Evolutionary conservation across 2,797 vertebrate genomes (phyloP), one percentile per base, ranked within the genome.

Genomic region (Pipistrellus pygmaeus): DNA sequence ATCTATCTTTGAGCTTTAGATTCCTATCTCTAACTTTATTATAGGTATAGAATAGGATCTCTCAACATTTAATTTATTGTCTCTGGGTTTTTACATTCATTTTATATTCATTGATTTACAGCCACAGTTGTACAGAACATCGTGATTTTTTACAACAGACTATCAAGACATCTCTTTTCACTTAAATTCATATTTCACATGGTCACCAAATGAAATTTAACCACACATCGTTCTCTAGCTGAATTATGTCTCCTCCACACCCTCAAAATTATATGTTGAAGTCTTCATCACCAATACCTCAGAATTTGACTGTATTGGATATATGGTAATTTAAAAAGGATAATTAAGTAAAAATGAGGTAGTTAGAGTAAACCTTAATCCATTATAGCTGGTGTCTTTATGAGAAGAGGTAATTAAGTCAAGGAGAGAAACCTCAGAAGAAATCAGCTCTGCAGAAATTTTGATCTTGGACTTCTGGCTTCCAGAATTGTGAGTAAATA

Each of bases 401-500:
- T 55, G 32, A 77, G 73, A 88, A 51, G 20, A 71, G 44, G 44
- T 44, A 12, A 53, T 68, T 38, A 21, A 83, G 57, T 14, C 48
- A 60, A 90, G 11, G 32, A 85, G 55, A 86, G 32, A 23, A 3
- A 27, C 11, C 32, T 78, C 12, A 25, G 41, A 85, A 60, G 27
- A 85, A 88, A 69, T 18, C 23, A 84, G 12, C 12, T 44, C 2
- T 41, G 55, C 10, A 55, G 15, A 64, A 13, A 55, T 3, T n/a
- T 71, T 57, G n/a, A 72, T 71, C n/a, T 85, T 76, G 68, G 41
- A 90, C 18, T n/a, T 53, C 46, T 46, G 55, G 69, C 23, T 8
- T 83, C 27, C 23, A 82, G 77, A 90, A 51, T 41, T 46, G 2
- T 60, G 76, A 71, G 68, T 90, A 95, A 94, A 69, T 72, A 81